Base-by-base conservation (phyloP, 2,888 invertebrate genomes). In the Periphyllus acericola region DNA sequence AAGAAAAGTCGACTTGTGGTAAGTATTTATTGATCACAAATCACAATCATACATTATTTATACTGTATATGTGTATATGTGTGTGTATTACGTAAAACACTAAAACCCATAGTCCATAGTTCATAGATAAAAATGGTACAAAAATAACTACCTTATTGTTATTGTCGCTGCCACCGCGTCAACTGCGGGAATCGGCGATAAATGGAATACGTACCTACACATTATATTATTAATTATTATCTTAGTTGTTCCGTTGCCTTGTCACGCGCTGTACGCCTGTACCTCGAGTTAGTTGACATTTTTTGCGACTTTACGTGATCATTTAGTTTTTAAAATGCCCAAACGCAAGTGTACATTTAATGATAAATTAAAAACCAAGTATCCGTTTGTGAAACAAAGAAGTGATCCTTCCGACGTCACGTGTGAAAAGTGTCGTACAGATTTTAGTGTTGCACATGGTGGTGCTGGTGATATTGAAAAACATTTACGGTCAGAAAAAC, bases 281-380 rank as follows among this genome's bases (percentile, higher is more conserved):
- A 36, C 79, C n/a, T 80, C 36, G 55, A 78, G 21, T 78, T 78
- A 19, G 14, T 36, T n/a, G 14, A 34, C 60, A n/a, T 80, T 80
- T 25, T n/a, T n/a, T n/a, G 25, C 66, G 66, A 66, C 66, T 79
- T 55, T 25, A 55, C 55, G 55, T 34, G 55, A 29, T 60, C 11
- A 1, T 78, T 78, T 34, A 55, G 34, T 34, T 78, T 78, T 78
- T 78, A 32, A 78, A 78, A 78, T 78, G 78, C 78, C 66, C 32
- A 66, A 80, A 81, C 68, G 68, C 80, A 81, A 81, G 40, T 66
- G 80, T 19, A 40, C 68, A 40, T 81, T 68, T 68, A 81, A 81
- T 81, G 34, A 29, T 60, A 81, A 81, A n/a, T 68, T 66, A 40
- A 1, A 68, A 66, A 32, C 81, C n/a, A 40, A 81, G 40, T 81